phyloP scores from a whole-genome alignment of 2,888 invertebrate genomes.

The Eristalis pertinax region DNA sequence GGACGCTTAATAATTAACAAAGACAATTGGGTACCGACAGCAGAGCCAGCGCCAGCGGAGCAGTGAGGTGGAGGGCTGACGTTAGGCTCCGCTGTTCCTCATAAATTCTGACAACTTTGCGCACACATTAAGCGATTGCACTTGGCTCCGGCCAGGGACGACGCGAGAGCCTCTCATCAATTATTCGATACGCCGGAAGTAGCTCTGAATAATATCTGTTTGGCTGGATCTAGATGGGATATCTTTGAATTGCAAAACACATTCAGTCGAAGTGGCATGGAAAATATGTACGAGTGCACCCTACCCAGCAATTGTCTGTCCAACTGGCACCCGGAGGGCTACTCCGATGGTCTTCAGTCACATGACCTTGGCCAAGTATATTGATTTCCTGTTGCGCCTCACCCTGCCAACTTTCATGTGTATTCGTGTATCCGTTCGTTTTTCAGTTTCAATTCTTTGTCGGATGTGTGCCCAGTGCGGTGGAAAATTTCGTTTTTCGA shows the following conservation, averaged over 20 bases:
- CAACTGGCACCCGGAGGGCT: constrained; percentile 42
- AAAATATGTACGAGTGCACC: constrained; percentile 5
- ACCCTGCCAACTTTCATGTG: constrained; percentile 36
- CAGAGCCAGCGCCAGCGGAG: not conserved
- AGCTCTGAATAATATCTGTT: not conserved
- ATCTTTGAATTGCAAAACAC: constrained; percentile 35
- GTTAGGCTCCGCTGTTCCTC: not conserved
- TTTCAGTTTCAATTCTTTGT: constrained; percentile 10
- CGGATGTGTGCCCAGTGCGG: not conserved
- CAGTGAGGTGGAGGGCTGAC: not conserved
- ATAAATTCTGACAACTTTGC: not conserved
- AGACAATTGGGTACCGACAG: not conserved
- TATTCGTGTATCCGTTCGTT: constrained; percentile 3
- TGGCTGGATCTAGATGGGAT: constrained; percentile 13
- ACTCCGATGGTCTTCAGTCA: constrained; percentile 18
- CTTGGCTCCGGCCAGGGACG: constrained; percentile 17
- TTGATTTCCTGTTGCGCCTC: constrained; percentile 78
- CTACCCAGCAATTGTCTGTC: constrained; percentile 13
- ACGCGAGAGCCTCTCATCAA: constrained; percentile 43
- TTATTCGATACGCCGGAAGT: constrained; percentile 15
- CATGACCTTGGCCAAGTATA: constrained; percentile 80
- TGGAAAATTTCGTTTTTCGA: not conserved
- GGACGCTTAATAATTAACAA: constrained; percentile 47
- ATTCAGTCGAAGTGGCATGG: not conserved
- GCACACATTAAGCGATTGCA: constrained; percentile 34